Percentiles rank a stretch among this genome's conserved stretches.
Evolutionary conservation across 2,113 vertebrate species (phyloP).

Genomic region (Elachura formosa): DNA sequence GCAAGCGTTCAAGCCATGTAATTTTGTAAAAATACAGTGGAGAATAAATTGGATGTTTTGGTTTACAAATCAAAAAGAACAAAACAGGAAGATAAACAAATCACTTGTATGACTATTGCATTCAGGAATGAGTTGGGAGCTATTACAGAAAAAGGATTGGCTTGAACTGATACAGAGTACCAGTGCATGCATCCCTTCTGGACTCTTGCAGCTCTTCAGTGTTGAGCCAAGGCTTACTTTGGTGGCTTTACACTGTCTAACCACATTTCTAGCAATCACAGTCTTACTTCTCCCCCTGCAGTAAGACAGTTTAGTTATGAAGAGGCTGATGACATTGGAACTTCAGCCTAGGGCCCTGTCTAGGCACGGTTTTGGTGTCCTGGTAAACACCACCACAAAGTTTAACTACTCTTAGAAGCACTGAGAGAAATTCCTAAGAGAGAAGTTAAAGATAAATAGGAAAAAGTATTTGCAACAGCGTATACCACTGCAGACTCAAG

Average conservation of each 20-base stretch:
- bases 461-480: background rate
- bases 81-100: background rate
- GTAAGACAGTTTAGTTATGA: background rate
- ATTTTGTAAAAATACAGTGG: background rate
- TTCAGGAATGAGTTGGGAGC: background rate
- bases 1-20: background rate
- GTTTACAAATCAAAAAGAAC: background rate
- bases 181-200: background rate
- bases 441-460: background rate
- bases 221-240: background rate
- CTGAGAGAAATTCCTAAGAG: background rate
- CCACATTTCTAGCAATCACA: background rate
- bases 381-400: background rate
- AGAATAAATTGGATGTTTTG: slow-evolving; percentile 6
- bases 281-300: background rate
- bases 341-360: background rate
- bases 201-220: background rate
- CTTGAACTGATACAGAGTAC: background rate
- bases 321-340: background rate
- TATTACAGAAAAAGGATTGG: background rate
- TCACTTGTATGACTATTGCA: background rate
- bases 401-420: background rate
- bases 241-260: background rate
- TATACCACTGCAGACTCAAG: background rate
- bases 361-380: background rate